Evolutionary conservation across 2,113 vertebrate species (phyloP).

Genomic region (Tachysurus vachellii): DNA sequence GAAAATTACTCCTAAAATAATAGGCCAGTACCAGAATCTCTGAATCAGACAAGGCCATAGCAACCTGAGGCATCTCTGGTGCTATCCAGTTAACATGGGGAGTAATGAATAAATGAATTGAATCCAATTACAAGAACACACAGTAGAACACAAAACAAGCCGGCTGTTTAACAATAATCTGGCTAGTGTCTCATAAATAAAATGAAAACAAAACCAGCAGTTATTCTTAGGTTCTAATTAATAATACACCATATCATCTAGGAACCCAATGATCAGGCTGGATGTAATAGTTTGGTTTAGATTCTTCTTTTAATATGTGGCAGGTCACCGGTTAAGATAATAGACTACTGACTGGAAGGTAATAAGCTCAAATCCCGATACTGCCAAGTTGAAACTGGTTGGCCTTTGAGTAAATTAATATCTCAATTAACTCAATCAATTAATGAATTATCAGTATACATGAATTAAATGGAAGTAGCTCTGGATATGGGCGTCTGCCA

Average conservation of each 20-base stretch:
- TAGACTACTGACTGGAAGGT: no score
- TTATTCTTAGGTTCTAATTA: not conserved
- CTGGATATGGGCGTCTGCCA: not conserved
- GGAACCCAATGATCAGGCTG: not conserved
- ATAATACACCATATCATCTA: not conserved
- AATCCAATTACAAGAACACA: not conserved
- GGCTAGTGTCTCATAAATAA: not conserved
- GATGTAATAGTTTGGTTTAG: not conserved
- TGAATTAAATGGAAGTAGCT: not conserved
- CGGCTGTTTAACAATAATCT: not conserved
- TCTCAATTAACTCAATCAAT: no score
- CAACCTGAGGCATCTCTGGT: not conserved
- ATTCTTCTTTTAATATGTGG: not conserved
- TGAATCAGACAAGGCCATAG: not conserved
- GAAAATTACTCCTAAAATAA: not conserved
- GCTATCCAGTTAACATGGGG: not conserved
- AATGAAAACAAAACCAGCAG: not conserved
- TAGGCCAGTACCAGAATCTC: not conserved
- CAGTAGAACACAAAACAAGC: not conserved
- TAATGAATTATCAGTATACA: not conserved
- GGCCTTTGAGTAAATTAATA: not conserved
- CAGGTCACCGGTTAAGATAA: no score
- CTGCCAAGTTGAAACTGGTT: no score
- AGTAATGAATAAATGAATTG: not conserved
- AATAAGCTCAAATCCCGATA: no score